Evolutionary conservation across 2,797 vertebrate species (phyloP).

Genomic region (Craterocephalus amniculus): DNA sequence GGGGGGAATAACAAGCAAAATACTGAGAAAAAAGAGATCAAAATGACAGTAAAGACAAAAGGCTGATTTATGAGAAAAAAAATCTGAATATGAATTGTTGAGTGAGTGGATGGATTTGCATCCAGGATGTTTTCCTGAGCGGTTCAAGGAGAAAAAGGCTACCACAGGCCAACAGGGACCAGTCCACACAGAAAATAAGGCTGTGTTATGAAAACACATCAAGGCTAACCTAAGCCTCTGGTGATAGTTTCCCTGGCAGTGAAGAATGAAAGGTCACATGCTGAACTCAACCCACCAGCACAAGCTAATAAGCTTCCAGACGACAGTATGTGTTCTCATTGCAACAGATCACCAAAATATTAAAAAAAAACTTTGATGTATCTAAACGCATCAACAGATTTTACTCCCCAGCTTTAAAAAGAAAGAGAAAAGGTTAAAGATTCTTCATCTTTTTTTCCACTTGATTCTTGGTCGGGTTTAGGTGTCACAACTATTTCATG

Average conservation of each 20-base stretch:
- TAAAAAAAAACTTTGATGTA: background rate
- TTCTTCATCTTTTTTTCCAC: no score
- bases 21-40: background rate
- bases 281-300: slow-evolving; percentile 1
- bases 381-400: background rate
- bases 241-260: slow-evolving; percentile 71
- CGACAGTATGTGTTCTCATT: background rate
- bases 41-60: background rate
- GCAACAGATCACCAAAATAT: background rate
- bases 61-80: background rate
- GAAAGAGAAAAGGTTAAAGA: no score
- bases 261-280: slow-evolving; percentile 48
- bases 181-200: slow-evolving; percentile 40
- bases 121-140: slow-evolving; percentile 54
- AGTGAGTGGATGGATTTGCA: slow-evolving; percentile 32
- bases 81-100: background rate
- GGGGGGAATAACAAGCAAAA: background rate
- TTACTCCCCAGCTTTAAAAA: no score
- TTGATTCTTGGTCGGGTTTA: no score
- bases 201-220: slow-evolving; percentile 73
- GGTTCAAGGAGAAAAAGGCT: slow-evolving; percentile 47
- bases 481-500: no score
- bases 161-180: slow-evolving; percentile 8
- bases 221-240: slow-evolving; percentile 70
- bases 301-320: background rate